Percentiles rank a stretch among this genome's conserved stretches.
These are phyloP conservation scores for Temnothorax ravouxi DNA, from an alignment of 2,888 invertebrate genomes.

Conservation along the genomic window DNA sequence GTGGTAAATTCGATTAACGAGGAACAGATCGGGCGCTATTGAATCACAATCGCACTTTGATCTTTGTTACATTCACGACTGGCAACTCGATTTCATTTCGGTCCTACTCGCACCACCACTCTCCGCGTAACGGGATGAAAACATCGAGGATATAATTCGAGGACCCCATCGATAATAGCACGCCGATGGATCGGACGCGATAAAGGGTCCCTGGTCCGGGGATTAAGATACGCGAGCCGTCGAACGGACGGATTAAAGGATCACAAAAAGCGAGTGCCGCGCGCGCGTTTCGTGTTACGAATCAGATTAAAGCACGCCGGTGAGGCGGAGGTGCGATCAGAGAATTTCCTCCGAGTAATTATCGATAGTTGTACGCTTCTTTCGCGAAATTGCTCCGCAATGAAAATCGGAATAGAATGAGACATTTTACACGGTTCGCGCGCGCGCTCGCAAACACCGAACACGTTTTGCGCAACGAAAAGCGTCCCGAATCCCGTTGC, in stretches of 20 bases:
- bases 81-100: conserved; percentile 62
- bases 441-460: not conserved
- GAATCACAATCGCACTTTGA: conserved; percentile 69
- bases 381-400: not conserved
- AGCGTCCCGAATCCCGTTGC: conserved; percentile 50
- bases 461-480: conserved; percentile 47
- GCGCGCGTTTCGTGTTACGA: conserved; percentile 25
- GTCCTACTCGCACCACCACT: conserved; percentile 2
- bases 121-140: conserved; percentile 48
- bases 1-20: conserved; percentile 75
- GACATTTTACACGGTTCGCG: not conserved
- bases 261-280: conserved; percentile 35
- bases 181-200: conserved; percentile 64
- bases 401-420: not conserved
- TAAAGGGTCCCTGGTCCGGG: conserved; percentile 42
- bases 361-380: conserved; percentile 24
- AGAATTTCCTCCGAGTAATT: conserved; percentile 41
- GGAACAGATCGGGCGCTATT: conserved; percentile 74
- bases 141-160: conserved; percentile 58
- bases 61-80: conserved; percentile 65
- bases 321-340: conserved; percentile 5
- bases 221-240: conserved; percentile 57
- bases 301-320: conserved; percentile 19
- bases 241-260: conserved; percentile 53
- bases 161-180: conserved; percentile 64